Base-by-base conservation (phyloP, 1,140 invertebrate genomes). In the Cataglyphis hispanica region DNA sequence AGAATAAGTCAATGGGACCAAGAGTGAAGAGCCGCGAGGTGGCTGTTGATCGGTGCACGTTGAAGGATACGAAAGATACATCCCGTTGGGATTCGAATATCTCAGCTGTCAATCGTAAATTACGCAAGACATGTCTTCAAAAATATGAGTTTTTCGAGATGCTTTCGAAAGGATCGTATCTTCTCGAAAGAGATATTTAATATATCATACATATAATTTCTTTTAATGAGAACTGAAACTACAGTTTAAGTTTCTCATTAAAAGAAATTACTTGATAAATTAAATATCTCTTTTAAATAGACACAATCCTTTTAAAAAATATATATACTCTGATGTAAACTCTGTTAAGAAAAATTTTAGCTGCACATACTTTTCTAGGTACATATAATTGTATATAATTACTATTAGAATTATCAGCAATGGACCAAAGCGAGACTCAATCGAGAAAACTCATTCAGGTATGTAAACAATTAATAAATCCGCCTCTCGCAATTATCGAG, bases 381-480 rank as follows among this genome's bases (percentile, higher is more conserved):
- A 37, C 8, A 27, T 16, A 25, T 60, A 13, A 31, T 31, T 31
- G 31, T 31, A 31, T 25, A 40, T 37, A n/a, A 6, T 5, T 27
- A 43, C 43, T 70, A n/a, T 34, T 43, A 56, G n/a, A 80, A 69
- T 69, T 69, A 69, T 80, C 64, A 31, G 22, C 43, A n/a, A 80
- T 56, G 40, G 53, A 69, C 58, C 11, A 69, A 80, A 56, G 16
- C 4, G 31, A 25, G 43, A 80, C 31, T 37, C 43, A 67, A 80
- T 78, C 31, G 43, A 78, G 43, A 53, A 67, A 78, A 53, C 31
- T 80, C 63, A 46, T 77, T 77, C 43, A 64, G 50, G 64, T 74
- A 34, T 58, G 31, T 69, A 80, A 80, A 80, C 64, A 80, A 64
- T 80, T 80, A 80, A 80, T 80, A 69, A 80, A 80, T 69, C 61